These are phyloP conservation scores for Micrasema minimum DNA, from an alignment of 1,140 invertebrate species.

Conservation along the genomic window DNA sequence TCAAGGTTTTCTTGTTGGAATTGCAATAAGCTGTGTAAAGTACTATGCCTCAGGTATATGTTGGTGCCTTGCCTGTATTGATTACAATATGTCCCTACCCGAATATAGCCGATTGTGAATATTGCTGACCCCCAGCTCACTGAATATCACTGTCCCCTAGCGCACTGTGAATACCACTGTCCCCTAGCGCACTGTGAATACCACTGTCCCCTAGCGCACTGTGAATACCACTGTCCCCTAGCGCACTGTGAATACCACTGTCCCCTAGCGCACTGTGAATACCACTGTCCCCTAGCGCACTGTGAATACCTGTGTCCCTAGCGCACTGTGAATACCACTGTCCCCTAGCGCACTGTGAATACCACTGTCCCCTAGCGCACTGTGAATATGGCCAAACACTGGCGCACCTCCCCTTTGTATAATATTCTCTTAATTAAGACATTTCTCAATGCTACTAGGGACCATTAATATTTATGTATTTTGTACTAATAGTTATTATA, in stretches of 20 bases:
- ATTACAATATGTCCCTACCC: neutral
- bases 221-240: constrained; percentile 6
- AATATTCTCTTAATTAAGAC: constrained; percentile 31
- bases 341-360: constrained; percentile 3
- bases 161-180: too few relatives aligned
- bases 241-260: constrained; percentile 2
- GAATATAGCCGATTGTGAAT: too few relatives aligned
- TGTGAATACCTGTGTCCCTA: too few relatives aligned
- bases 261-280: constrained; percentile 6
- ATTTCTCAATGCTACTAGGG: constrained; percentile 38
- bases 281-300: too few relatives aligned
- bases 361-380: neutral
- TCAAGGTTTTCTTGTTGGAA: too few relatives aligned
- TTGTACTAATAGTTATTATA: constrained; percentile 39
- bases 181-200: constrained; percentile 9
- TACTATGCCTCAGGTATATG: too few relatives aligned
- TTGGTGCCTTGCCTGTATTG: too few relatives aligned
- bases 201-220: neutral
- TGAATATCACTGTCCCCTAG: constrained; percentile 10
- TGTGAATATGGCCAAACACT: constrained; percentile 14
- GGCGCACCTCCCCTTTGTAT: constrained; percentile 14
- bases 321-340: neutral
- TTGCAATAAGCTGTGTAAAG: too few relatives aligned
- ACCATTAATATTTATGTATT: constrained; percentile 44
- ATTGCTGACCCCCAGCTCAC: neutral